A percentile compares a stretch with the other conserved stretches of the same genome.
Conservation (phyloP, 2,888 invertebrate species). For the Parapristionchus giblindavisi region DNA sequence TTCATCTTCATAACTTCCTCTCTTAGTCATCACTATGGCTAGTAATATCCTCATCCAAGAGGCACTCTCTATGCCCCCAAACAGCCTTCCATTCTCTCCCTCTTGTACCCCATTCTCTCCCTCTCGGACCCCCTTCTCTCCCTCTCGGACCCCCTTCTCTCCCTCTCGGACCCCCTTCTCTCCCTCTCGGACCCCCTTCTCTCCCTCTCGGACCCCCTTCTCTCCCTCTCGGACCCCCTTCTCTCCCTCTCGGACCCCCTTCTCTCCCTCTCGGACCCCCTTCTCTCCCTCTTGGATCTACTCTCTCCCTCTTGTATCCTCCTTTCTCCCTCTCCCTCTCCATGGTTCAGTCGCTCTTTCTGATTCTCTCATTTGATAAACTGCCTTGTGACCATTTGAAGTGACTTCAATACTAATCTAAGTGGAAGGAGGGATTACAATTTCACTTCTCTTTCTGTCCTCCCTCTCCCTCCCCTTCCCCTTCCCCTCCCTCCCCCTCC, state of each 20-base stretch:
- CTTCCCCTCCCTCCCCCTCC: too few relatives aligned
- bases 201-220: constrained; percentile 10
- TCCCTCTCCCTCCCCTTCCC: too few relatives aligned
- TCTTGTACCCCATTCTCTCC: neutral
- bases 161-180: neutral
- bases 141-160: neutral
- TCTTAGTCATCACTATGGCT: neutral
- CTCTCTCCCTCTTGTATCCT: too few relatives aligned
- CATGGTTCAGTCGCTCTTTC: too few relatives aligned
- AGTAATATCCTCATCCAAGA: neutral
- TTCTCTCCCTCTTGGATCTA: constrained; percentile 13
- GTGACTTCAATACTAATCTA: too few relatives aligned
- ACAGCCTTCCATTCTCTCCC: neutral
- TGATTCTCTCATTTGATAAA: too few relatives aligned
- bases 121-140: neutral
- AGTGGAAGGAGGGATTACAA: too few relatives aligned
- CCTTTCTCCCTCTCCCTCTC: neutral
- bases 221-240: neutral
- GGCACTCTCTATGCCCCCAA: neutral
- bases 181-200: neutral
- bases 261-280: neutral
- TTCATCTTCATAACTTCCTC: constrained; percentile 12
- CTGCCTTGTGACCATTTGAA: too few relatives aligned
- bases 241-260: neutral
- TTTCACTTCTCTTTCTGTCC: too few relatives aligned